Base-by-base conservation (phyloP, 1,140 invertebrate genomes). In the Homalodisca vitripennis region DNA sequence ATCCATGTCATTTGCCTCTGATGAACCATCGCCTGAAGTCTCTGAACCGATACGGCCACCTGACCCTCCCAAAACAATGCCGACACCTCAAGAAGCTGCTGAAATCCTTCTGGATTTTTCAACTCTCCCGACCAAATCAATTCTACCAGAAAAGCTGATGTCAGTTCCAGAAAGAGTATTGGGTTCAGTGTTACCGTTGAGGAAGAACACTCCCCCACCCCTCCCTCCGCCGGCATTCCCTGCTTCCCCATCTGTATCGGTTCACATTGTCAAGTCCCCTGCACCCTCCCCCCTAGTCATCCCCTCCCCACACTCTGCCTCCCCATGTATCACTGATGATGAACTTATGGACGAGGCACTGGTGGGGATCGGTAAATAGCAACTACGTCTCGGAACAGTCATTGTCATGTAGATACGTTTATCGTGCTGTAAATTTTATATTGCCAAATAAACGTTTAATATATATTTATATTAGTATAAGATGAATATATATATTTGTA, bases 281-380 rank as follows among this genome's bases (percentile, higher is more conserved):
- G 88, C 87, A 0, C 88, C 89, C 0, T 88, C 87, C 17, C 89
- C 88, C 0, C 78, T 88, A 12, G 83, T 89, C 17, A 84, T 85
- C 1, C 84, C 88, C 1, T 89, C 89, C 6, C 90, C 89, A 1
- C 89, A 89, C 75, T 90, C 89, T 2, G 86, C 87, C 41, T 92
- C 92, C 1, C 91, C 92, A 3, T 90, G 88, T 73, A 89, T 91
- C 68, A 92, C 92, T 67, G 92, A 95, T 74, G 92, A 95, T 78
- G 92, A 95, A 75, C 84, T 94, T 1, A 93, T 94, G 89, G 92
- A 95, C 77, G 92, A 93, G 76, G 91, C 92, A 1, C 80, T 94
- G 65, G 70, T 69, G 13, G 73, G 74, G 60, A 73, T 76, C 30
- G 72, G 73, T 22, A 76, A 76, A 72, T 76, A 73, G 62, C 68